Conservation (phyloP, 2,888 invertebrate genomes). For the Drosophila testacea region DNA sequence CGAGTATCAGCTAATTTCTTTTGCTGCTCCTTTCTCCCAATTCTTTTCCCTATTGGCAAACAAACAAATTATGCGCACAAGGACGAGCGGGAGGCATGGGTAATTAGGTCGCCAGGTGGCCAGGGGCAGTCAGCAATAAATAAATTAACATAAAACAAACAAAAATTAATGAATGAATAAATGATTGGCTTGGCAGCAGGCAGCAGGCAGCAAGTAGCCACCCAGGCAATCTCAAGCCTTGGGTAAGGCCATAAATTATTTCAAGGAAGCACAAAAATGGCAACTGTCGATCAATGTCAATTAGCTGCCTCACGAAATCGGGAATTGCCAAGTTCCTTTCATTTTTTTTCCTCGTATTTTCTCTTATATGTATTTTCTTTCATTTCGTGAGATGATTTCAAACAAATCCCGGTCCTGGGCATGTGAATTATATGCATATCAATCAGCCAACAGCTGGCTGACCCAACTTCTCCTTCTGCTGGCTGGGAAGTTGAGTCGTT, state of each 20-base stretch:
- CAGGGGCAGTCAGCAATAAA: conserved; percentile 63
- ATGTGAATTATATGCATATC: conserved; percentile 71
- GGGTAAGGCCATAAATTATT: conserved; percentile 65
- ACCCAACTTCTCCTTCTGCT: not conserved
- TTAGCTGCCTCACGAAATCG: conserved; percentile 55
- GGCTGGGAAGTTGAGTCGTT: conserved; percentile 11
- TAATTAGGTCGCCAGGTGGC: conserved; percentile 72
- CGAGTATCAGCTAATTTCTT: conserved; percentile 59
- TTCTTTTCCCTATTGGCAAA: not conserved
- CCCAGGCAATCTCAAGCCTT: conserved; percentile 14
- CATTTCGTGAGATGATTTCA: conserved; percentile 31
- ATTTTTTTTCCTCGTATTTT: conserved; percentile 4
- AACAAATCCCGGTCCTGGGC: conserved; percentile 34
- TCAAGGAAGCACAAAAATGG: conserved; percentile 62
- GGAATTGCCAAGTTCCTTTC: conserved; percentile 8
- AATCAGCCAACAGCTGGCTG: conserved; percentile 69
- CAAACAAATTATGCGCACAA: conserved; percentile 68
- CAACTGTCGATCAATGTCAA: conserved; percentile 79
- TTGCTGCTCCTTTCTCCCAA: conserved; percentile 13
- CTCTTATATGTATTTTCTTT: conserved; percentile 12
- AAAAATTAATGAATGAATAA: conserved; percentile 80
- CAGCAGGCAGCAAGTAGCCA: conserved; percentile 8
- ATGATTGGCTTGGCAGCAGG: conserved; percentile 60
- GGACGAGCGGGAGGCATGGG: conserved; percentile 36
- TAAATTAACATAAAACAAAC: conserved; percentile 81